Evolutionary conservation across 2,797 vertebrate species (phyloP), one percentile per base, ranked within the genome.

Genomic region (Pogonophryne albipinna): DNA sequence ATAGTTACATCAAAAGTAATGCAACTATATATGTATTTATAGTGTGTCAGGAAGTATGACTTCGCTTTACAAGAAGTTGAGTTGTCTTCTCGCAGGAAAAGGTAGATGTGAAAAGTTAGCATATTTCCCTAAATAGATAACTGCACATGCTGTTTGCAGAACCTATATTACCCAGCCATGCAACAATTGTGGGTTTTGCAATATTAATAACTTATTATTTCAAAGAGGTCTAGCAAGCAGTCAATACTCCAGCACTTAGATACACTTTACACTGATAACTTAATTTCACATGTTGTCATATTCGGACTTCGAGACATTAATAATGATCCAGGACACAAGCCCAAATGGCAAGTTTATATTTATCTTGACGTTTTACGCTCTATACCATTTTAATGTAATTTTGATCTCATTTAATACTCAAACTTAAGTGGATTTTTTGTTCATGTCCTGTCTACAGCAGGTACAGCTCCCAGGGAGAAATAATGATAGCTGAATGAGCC

Each of bases 401-500:
- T n/a, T 42, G 10, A 20, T 17, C 10, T 55, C 44, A 79, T 63
- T 55, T 50, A 63, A 52, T 34, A 27, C 27, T 27, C 27, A 27
- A 27, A 27, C 27, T 27, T 5, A 27, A 27, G 27, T 27, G 27
- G 69, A 13, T 5, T 19, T 61, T 14, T 51, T 72, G 20, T 57
- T 38, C 60, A 75, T 45, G 2, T 27, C 8, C 20, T 23, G 19
- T 58, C 15, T 7, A 20, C 38, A 65, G n/a, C 52, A 47, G 34
- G 23, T 66, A 17, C 10, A 34, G 42, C 49, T 77, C 10, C 1
- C 3, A 55, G 5, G 11, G 16, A 77, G 15, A 14, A 66, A 42
- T 14, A 27, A 66, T 63, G 60, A 76, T 77, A 85, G 65, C 67
- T 84, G 78, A 13, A 19, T 51, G 2, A 57, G 72, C 31, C 44